phyloP scores from a whole-genome alignment of 1,140 invertebrate species.

The Drosophila murphyi region DNA sequence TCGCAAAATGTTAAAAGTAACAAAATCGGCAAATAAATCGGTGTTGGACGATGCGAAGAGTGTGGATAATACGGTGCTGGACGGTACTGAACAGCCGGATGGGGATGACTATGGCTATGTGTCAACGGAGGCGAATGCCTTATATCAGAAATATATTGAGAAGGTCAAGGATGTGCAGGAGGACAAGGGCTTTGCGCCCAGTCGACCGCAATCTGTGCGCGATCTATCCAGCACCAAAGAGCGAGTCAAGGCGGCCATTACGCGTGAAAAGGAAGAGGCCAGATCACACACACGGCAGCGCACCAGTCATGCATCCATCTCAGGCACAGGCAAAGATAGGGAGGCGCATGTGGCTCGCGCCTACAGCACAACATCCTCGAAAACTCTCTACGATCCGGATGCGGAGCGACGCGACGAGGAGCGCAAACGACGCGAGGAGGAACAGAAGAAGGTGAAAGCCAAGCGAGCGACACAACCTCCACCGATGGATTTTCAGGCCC shows the following conservation, averaged over 20 bases:
- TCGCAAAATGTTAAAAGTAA: conserved; percentile 88
- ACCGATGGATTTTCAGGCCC: conserved; percentile 89
- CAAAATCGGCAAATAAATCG: conserved; percentile 95
- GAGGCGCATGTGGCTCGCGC: conserved; percentile 43
- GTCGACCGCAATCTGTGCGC: conserved; percentile 66
- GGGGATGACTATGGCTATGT: conserved; percentile 96
- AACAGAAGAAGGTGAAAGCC: conserved; percentile 86
- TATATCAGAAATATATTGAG: conserved; percentile 93
- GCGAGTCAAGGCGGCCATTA: conserved; percentile 90
- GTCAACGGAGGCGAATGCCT: conserved; percentile 91
- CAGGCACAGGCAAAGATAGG: not conserved
- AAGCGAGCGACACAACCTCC: conserved; percentile 86
- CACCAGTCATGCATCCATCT: not conserved
- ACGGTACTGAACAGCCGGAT: conserved; percentile 88
- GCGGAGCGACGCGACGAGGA: conserved; percentile 85
- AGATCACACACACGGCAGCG: conserved; percentile 85
- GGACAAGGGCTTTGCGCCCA: conserved; percentile 74
- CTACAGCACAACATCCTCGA: conserved; percentile 42
- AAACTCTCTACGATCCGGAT: conserved; percentile 71
- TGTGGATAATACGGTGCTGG: conserved; percentile 31
- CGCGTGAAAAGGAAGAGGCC: conserved; percentile 90
- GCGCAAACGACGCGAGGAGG: conserved; percentile 85
- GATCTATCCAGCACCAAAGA: conserved; percentile 88
- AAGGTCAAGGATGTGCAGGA: conserved; percentile 85
- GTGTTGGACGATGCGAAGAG: conserved; percentile 93